Evolutionary conservation across 2,888 invertebrate species (phyloP), one percentile per base, ranked within the genome.

Genomic region (Papilio elwesi): DNA sequence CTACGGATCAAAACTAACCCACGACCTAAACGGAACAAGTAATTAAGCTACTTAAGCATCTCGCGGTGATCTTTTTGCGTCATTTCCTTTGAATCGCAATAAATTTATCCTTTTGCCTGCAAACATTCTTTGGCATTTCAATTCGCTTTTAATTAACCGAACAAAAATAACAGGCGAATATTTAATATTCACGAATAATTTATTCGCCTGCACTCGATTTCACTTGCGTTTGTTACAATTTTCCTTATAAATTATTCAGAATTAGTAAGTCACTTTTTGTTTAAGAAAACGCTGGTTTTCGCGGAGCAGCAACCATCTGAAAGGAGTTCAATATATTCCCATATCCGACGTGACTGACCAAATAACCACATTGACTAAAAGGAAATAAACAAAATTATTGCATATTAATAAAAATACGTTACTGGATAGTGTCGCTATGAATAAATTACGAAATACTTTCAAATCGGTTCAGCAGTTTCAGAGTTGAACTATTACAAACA

Each of bases 81-180:
- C 55, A 48, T 55, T 68, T 68, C 13, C 68, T 55, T 55, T 55
- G 26, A 68, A 68, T 55, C 47, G 48, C 26, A 48, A 68, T 68
- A 26, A 57, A 48, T 57, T 48, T 68, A 48, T 66, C 38, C 55
- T 55, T 48, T 53, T 68, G 55, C 48, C 26, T 16, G 43, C 12
- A 12, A 67, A 67, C 7, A 11, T 65, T 51, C 26, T 49, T 36
- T 65, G 51, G 51, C 38, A 59, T 59, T 38, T n/a, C 38, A 59
- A 59, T 59, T 38, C 38, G 43, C 10, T 62, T 15, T 62, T 62
- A 62, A 62, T 10, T 15, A 62, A 62, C 38, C 26, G n/a, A 57
- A 9, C 38, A 59, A 59, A 59, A 59, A 57, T 57, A 59, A 13
- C 38, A 59, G 38, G n/a, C n/a, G 43, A 43, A 15, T 43, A 15